Evolutionary conservation across 2,888 invertebrate species (phyloP).

Genomic region (Eurytoma californica): DNA sequence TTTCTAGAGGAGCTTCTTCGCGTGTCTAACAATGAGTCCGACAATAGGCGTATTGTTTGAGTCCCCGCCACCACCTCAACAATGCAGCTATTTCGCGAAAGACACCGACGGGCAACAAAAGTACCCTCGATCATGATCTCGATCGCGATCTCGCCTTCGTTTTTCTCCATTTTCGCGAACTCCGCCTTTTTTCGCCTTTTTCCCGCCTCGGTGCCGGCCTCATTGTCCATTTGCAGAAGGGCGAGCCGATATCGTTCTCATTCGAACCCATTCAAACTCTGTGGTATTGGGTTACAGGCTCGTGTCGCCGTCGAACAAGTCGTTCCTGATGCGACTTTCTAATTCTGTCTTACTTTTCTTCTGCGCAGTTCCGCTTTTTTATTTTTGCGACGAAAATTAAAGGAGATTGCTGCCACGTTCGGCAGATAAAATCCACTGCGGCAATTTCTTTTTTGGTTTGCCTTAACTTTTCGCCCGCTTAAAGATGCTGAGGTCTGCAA

Average conservation of each 20-base stretch:
- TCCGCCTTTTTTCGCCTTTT: neutral
- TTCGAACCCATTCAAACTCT: neutral
- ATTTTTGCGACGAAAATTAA: too few species aligned
- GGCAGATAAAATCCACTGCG: too few species aligned
- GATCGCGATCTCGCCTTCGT: neutral
- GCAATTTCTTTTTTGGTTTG: too few species aligned
- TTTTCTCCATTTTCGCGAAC: neutral
- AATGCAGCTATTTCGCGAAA: slow-evolving; percentile 26
- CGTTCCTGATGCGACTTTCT: too few species aligned
- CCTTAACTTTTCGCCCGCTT: too few species aligned
- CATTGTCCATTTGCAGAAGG: slow-evolving; percentile 27
- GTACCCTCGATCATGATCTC: slow-evolving; percentile 25
- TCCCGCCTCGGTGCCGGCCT: neutral
- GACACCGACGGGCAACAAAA: slow-evolving; percentile 29
- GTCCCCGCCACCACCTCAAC: slow-evolving; percentile 23
- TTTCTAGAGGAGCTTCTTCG: neutral
- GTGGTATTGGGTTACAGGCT: too few species aligned
- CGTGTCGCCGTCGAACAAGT: too few species aligned
- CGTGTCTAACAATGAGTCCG: slow-evolving; percentile 34
- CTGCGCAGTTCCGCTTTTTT: too few species aligned
- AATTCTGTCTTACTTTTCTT: too few species aligned
- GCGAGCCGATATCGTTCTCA: slow-evolving; percentile 11
- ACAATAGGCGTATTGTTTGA: slow-evolving; percentile 39
- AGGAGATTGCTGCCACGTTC: too few species aligned
- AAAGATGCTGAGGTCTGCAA: too few species aligned